Evolutionary conservation across 2,888 invertebrate species (phyloP).

Genomic region (Sycophila texana): DNA sequence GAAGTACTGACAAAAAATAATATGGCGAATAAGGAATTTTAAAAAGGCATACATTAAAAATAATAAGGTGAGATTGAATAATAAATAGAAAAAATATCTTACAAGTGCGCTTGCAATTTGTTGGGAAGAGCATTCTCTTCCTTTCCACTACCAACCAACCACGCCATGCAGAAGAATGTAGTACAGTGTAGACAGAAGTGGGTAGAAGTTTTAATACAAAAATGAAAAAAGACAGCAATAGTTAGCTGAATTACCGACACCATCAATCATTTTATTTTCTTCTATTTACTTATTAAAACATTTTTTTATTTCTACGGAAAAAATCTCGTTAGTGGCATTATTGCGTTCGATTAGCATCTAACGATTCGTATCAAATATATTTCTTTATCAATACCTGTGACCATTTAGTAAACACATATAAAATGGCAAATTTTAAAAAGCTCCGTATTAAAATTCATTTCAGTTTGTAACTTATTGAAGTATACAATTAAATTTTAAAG

Average conservation of each 20-base stretch:
- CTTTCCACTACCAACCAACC: conserved; percentile 80
- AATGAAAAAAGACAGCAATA: conserved; percentile 74
- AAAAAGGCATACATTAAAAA: conserved; percentile 29
- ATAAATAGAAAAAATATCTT: conserved; percentile 77
- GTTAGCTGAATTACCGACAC: conserved; percentile 74
- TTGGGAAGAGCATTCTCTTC: conserved; percentile 82
- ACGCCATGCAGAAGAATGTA: conserved; percentile 80
- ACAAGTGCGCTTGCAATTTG: conserved; percentile 83
- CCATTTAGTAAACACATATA: too few relatives aligned
- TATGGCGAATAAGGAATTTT: too few relatives aligned
- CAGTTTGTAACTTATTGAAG: too few relatives aligned
- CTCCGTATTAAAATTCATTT: too few relatives aligned
- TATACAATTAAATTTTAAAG: too few relatives aligned
- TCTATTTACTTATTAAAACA: background rate
- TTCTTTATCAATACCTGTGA: too few relatives aligned
- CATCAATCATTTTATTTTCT: conserved; percentile 59
- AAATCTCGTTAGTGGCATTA: too few relatives aligned
- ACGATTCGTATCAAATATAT: too few relatives aligned
- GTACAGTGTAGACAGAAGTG: conserved; percentile 76
- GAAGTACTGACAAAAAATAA: too few relatives aligned
- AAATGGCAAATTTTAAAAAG: too few relatives aligned
- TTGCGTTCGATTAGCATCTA: too few relatives aligned
- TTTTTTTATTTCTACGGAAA: too few relatives aligned
- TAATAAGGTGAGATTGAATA: conserved; percentile 64
- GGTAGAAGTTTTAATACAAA: conserved; percentile 75